Evolutionary conservation across 2,797 vertebrate genomes (phyloP).

Genomic region (Phrynocephalus vlangalii): DNA sequence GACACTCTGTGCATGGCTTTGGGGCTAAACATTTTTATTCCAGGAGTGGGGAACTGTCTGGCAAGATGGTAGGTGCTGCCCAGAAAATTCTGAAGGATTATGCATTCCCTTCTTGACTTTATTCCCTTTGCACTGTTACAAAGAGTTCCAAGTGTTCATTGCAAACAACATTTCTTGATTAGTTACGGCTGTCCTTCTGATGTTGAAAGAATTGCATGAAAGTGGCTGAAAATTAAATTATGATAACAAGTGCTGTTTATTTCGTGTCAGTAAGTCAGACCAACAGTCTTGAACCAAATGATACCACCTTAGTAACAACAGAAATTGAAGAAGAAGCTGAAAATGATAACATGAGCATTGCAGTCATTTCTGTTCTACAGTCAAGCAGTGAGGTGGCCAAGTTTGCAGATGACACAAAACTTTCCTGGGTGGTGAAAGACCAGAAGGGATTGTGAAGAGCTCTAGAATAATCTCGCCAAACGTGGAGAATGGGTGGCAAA

Average conservation of each 20-base stretch:
- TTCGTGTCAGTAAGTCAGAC: background rate
- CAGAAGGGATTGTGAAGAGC: no score
- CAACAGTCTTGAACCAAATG: background rate
- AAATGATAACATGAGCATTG: no score
- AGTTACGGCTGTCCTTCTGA: background rate
- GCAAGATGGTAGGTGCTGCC: no score
- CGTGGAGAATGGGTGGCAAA: no score
- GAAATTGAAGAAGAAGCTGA: background rate
- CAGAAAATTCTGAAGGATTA: background rate
- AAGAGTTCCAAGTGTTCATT: background rate
- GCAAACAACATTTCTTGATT: background rate
- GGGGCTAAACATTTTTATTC: background rate
- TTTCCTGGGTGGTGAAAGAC: no score
- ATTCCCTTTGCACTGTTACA: background rate
- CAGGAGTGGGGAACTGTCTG: background rate
- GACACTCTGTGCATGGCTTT: background rate
- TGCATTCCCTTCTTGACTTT: background rate
- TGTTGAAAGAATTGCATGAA: background rate
- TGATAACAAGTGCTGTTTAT: background rate
- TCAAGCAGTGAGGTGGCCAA: no score
- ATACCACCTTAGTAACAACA: background rate
- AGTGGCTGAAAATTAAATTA: background rate
- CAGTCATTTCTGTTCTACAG: no score
- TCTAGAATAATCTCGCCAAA: no score
- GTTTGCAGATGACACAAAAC: no score